Base-by-base conservation (phyloP, 2,113 vertebrate genomes). In the Fregata magnificens region DNA sequence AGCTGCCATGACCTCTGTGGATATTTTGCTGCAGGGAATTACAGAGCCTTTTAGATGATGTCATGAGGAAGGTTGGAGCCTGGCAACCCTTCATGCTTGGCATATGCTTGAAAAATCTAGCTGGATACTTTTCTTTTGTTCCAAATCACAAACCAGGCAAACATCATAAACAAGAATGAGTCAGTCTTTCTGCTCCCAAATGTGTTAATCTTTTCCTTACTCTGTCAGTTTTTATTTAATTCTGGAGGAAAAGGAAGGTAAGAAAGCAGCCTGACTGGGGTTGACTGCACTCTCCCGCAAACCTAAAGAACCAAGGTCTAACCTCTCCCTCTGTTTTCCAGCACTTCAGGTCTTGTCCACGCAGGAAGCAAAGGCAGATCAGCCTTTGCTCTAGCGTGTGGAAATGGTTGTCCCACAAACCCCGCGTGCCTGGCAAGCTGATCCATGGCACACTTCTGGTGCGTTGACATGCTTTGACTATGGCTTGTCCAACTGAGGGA, bases 11-110 rank as follows among this genome's bases (percentile, higher is more conserved):
- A 91, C 73, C 77, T 86, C 69, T 78, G 67, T n/a, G 31, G 52
- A 70, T 56, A 56, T 90, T 93, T 91, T 93, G 93, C 61, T 88
- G 79, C 45, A 81, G 70, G 70, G 73, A 92, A 67, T 89, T 87
- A 67, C 12, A 31, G 17, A 84, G 76, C 16, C 21, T 47, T 93
- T 93, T 58, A 70, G 56, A 66, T 49, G 70, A 82, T 79, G 45
- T 69, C 82, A 91, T 2, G 13, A 91, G 77, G 38, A 94, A 92
- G 47, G 17, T 16, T 86, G 84, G 67, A 95, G 86, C 71, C 74
- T 90, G 90, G 76, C 81, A 92, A 70, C 40, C 11, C 38, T 86
- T 86, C 55, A 38, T 71, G 82, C 47, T 82, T 90, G 79, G 63
- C 67, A 63, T 63, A 28, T 55, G 26, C 40, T 85, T 93, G 65